These are phyloP conservation scores for Acomys russatus DNA, from an alignment of 2,797 vertebrate genomes.

Conservation along the genomic window DNA sequence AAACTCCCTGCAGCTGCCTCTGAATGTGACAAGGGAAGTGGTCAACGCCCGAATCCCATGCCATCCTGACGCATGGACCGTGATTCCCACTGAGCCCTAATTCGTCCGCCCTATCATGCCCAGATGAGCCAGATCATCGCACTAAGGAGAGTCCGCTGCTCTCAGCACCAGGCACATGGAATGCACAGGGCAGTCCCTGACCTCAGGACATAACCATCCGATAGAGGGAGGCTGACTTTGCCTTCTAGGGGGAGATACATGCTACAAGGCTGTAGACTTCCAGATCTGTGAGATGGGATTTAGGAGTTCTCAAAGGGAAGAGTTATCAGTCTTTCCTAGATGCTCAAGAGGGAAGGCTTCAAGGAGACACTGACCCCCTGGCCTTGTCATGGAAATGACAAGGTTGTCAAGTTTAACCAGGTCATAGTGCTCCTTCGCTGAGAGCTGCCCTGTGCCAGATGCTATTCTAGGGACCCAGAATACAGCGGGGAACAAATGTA, in stretches of 20 bases:
- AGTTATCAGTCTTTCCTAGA: background rate
- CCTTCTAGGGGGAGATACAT: conserved; percentile 15
- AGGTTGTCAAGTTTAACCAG: background rate
- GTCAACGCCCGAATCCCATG: background rate
- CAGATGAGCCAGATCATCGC: background rate
- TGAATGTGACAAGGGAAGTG: background rate
- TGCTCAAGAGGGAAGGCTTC: background rate
- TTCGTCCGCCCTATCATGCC: background rate
- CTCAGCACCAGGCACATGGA: background rate
- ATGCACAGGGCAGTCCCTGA: background rate
- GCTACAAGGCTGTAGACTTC: background rate
- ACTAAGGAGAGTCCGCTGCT: background rate
- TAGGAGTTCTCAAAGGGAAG: background rate
- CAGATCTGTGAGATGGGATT: background rate
- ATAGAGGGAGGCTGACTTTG: background rate
- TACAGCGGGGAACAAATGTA: background rate
- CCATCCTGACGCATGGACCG: background rate
- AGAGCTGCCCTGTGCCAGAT: background rate
- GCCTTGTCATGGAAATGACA: background rate
- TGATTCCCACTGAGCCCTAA: background rate
- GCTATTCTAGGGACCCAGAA: background rate
- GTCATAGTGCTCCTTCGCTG: background rate
- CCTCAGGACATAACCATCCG: background rate
- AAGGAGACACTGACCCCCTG: background rate
- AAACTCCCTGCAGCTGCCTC: background rate